Base-by-base conservation (phyloP, 2,888 invertebrate species). In the Drosophila merina region DNA sequence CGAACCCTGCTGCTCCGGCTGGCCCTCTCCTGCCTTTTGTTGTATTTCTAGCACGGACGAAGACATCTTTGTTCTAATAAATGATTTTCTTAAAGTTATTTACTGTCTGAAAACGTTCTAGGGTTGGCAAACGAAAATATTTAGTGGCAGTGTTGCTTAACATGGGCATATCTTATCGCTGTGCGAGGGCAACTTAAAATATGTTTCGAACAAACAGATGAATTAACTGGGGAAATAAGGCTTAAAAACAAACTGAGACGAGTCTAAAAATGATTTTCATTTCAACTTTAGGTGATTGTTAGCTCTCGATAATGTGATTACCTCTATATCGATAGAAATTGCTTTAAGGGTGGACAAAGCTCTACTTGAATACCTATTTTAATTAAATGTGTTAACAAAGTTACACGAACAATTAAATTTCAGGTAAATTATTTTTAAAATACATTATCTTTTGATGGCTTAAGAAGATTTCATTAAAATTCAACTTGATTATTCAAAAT, bases 61-160 rank as follows among this genome's bases (percentile, higher is more conserved):
- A 78, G 90, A 90, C 90, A 90, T 90, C 57, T 78, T 79, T 77
- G 52, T 74, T 78, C 66, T 72, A 76, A 70, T 73, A 75, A 64
- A 80, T 63, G 55, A 69, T 71, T 78, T 76, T 70, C 71, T 54
- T 60, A 79, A 82, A 86, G 74, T 79, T 80, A 85, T 85, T 80
- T 86, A 86, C 82, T 80, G 79, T 79, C 79, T 80, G 86, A 83
- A 82, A 84, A 75, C 55, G 57, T 55, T 56, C 42, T 45, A 79
- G 77, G 57, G 84, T 77, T 83, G 84, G 62, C 45, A 67, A 79
- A 68, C 77, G 77, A 52, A 51, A 48, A 54, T 55, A 44, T 48
- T 5, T 44, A 42, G 12, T 14, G 10, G 25, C 56, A 79, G 80
- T 63, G 84, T 62, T 75, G 77, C 14, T 58, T 63, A 77, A 70